These are phyloP conservation scores for Scopus umbretta DNA, from an alignment of 2,113 vertebrate species.

Conservation along the genomic window DNA sequence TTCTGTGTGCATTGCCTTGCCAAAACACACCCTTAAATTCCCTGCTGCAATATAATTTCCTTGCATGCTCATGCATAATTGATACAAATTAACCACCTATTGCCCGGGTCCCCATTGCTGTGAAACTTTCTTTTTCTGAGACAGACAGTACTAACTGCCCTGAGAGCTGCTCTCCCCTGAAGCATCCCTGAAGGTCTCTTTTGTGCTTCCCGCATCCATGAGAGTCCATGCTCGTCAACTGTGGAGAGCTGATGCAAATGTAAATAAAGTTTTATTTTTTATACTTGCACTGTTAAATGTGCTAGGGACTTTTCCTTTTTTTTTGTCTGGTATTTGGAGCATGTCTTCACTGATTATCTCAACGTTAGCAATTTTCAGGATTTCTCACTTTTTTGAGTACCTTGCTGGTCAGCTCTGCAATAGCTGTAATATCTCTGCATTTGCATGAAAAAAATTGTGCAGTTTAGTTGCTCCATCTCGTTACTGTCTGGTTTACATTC, in stretches of 20 bases:
- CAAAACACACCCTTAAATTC: background rate
- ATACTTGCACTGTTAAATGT: background rate
- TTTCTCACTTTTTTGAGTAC: background rate
- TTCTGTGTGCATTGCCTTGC: background rate
- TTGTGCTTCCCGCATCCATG: background rate
- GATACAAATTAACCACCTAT: background rate
- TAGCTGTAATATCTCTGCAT: rapidly evolving
- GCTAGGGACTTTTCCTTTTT: background rate
- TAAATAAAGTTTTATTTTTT: slow-evolving; percentile 7
- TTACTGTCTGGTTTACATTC: background rate
- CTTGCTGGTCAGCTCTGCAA: background rate
- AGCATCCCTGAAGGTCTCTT: background rate
- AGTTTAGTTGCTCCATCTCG: background rate
- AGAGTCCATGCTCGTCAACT: background rate
- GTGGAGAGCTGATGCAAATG: background rate
- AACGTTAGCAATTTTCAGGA: background rate
- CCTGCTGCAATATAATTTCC: background rate
- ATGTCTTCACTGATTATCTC: background rate
- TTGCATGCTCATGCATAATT: slow-evolving; percentile 6
- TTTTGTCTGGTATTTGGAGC: background rate
- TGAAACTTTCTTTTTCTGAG: background rate
- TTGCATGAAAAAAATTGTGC: background rate
- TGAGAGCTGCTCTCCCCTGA: background rate
- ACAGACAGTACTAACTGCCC: background rate
- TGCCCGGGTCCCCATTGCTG: background rate